Percentiles rank a stretch among this genome's conserved stretches.
Conservation (phyloP, 2,797 vertebrate genomes). For the Morelia viridis region DNA sequence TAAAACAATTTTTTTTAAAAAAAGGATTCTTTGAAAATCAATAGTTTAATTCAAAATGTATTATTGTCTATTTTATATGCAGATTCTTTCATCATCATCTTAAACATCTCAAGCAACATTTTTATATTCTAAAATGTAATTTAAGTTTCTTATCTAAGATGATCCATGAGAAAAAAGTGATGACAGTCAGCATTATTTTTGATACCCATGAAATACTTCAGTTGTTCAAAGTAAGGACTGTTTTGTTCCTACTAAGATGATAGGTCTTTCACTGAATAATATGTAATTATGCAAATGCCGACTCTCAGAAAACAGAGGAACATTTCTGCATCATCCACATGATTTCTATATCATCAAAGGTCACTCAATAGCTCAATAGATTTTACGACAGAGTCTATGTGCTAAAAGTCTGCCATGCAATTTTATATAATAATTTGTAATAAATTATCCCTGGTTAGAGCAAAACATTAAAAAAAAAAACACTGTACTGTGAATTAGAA, state of each 20-base stretch:
- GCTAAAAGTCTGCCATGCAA: neutral
- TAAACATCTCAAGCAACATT: slow-evolving; percentile 55
- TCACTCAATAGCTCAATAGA: slow-evolving; percentile 49
- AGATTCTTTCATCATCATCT: slow-evolving; percentile 54
- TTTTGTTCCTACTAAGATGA: slow-evolving; percentile 54
- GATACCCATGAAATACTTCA: slow-evolving; percentile 66
- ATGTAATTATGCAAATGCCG: slow-evolving; percentile 68
- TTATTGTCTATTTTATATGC: slow-evolving; percentile 49
- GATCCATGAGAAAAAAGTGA: slow-evolving; percentile 62
- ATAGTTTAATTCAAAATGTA: slow-evolving; percentile 45
- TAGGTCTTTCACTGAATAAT: slow-evolving; percentile 55
- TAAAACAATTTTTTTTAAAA: slow-evolving; percentile 22
- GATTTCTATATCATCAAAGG: slow-evolving; percentile 42
- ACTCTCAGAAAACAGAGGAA: slow-evolving; percentile 54
- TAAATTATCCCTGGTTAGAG: slow-evolving; percentile 36
- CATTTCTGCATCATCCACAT: slow-evolving; percentile 47
- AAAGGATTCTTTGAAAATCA: slow-evolving; percentile 43
- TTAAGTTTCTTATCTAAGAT: slow-evolving; percentile 65
- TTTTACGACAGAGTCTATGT: slow-evolving; percentile 45
- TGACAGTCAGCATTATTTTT: slow-evolving; percentile 59
- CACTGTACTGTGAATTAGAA: slow-evolving; percentile 7
- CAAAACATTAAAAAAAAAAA: slow-evolving; percentile 26
- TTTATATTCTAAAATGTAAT: slow-evolving; percentile 64
- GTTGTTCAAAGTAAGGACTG: slow-evolving; percentile 49
- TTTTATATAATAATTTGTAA: slow-evolving; percentile 36